Evolutionary conservation across 2,888 invertebrate species (phyloP).

Genomic region (Brenthis hecate): DNA sequence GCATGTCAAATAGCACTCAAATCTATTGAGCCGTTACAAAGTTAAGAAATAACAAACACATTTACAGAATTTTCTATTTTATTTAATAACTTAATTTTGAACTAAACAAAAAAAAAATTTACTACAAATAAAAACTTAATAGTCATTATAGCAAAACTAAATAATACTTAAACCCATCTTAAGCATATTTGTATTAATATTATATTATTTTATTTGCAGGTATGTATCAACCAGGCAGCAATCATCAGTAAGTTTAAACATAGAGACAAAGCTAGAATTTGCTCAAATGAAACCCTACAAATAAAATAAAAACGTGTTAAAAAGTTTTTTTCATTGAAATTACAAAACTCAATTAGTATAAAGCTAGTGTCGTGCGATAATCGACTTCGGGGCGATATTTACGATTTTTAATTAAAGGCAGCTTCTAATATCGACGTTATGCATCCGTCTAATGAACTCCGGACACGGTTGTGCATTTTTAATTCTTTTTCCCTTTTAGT

Average conservation of each 20-base stretch:
- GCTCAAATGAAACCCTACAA: too few relatives aligned
- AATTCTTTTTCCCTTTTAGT: conserved; percentile 12
- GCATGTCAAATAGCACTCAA: too few relatives aligned
- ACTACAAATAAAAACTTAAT: too few relatives aligned
- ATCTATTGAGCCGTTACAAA: too few relatives aligned
- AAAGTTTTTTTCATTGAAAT: conserved; percentile 10
- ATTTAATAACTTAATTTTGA: too few relatives aligned
- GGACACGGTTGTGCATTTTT: conserved; percentile 17
- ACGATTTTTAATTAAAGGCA: conserved; percentile 31
- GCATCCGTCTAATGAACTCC: conserved; percentile 23
- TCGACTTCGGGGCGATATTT: conserved; percentile 28
- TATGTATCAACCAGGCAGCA: conserved; percentile 47
- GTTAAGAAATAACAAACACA: too few relatives aligned
- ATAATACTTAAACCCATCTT: too few relatives aligned
- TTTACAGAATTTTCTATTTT: too few relatives aligned
- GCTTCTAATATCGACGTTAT: conserved; percentile 23
- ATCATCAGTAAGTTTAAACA: neutral
- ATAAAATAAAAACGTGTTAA: conserved; percentile 5
- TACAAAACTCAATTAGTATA: conserved; percentile 15
- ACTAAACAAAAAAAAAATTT: too few relatives aligned
- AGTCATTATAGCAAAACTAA: too few relatives aligned
- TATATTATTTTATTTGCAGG: conserved; percentile 62
- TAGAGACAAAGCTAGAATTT: too few relatives aligned
- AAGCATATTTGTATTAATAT: conserved; percentile 30
- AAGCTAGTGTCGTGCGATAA: conserved; percentile 28